These are phyloP conservation scores for Holothuria leucospilota DNA, from an alignment of 53 echinoderm and acorn worm genomes.

Conservation along the genomic window DNA sequence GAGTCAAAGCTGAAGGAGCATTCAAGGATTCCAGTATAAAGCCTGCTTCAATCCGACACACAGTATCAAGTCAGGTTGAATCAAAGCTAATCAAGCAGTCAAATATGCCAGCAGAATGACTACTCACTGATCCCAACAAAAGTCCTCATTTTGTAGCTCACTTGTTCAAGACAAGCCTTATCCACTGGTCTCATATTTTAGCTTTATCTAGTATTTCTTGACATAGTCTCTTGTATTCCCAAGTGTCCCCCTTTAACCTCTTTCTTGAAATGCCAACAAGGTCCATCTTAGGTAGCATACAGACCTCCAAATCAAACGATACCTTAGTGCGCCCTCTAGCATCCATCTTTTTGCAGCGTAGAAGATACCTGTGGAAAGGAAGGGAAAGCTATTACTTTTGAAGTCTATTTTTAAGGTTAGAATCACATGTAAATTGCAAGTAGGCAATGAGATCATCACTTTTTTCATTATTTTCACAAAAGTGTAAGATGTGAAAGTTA, in stretches of 20 bases:
- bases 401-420: not conserved
- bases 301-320: constrained; percentile 98
- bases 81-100: too few relatives aligned
- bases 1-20: too few relatives aligned
- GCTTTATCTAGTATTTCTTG: constrained; percentile 76
- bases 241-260: constrained; percentile 93
- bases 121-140: too few relatives aligned
- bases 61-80: too few relatives aligned
- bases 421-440: not conserved
- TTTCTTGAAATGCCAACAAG: constrained; percentile 91
- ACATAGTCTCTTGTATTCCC: constrained; percentile 94
- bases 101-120: too few relatives aligned
- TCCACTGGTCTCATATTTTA: constrained; percentile 6
- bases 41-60: too few relatives aligned
- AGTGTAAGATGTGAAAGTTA: too few relatives aligned
- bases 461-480: too few relatives aligned
- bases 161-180: too few relatives aligned
- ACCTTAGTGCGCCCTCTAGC: constrained; percentile 85
- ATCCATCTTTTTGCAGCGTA: constrained; percentile 97
- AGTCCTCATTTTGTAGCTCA: too few relatives aligned
- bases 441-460: too few relatives aligned
- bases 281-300: constrained; percentile 95
- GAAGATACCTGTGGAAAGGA: constrained; percentile 72
- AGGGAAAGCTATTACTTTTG: not conserved
- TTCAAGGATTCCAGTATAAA: too few relatives aligned